A percentile compares a stretch with the other conserved stretches of the same genome.
Conservation (phyloP, 2,797 vertebrate species). For the Aulostomus chinensis region DNA sequence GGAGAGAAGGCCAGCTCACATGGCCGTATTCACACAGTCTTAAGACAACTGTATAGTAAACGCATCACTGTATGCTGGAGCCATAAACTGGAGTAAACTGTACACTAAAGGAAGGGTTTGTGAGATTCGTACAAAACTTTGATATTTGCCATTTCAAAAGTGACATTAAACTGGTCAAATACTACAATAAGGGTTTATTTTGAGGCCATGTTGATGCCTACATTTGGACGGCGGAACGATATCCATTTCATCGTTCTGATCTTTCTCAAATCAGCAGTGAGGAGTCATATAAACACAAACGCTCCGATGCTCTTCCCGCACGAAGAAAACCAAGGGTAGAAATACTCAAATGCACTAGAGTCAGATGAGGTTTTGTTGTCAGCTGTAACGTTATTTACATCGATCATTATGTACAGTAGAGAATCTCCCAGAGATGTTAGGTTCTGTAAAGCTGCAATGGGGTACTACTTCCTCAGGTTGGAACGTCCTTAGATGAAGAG, state of each 20-base stretch:
- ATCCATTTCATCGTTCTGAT: conserved; percentile 10
- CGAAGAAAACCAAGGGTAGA: conserved; percentile 53
- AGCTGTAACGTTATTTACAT: conserved; percentile 70
- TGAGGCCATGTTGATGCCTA: conserved; percentile 21
- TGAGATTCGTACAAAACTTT: conserved; percentile 13
- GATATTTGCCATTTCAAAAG: conserved; percentile 13
- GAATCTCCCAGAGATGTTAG: conserved; percentile 77
- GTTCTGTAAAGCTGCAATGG: conserved; percentile 76
- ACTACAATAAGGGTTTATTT: conserved; percentile 31
- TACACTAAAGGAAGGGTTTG: conserved; percentile 42
- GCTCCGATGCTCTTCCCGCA: conserved; percentile 50
- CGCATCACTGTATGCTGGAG: conserved; percentile 58
- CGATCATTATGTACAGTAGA: conserved; percentile 71
- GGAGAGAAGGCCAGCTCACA: conserved; percentile 47
- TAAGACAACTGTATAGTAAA: conserved; percentile 68
- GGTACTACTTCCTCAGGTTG: conserved; percentile 53
- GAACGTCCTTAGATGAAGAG: conserved; percentile 68
- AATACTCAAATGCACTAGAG: conserved; percentile 63
- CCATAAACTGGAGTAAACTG: conserved; percentile 59
- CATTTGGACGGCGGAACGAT: no score
- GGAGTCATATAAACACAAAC: conserved; percentile 41
- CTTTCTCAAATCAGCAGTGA: conserved; percentile 28
- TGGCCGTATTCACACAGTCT: conserved; percentile 53
- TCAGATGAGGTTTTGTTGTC: conserved; percentile 72
- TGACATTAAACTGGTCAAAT: conserved; percentile 12